Base-by-base conservation (phyloP, 2,888 invertebrate species). In the Catocala nupta region DNA sequence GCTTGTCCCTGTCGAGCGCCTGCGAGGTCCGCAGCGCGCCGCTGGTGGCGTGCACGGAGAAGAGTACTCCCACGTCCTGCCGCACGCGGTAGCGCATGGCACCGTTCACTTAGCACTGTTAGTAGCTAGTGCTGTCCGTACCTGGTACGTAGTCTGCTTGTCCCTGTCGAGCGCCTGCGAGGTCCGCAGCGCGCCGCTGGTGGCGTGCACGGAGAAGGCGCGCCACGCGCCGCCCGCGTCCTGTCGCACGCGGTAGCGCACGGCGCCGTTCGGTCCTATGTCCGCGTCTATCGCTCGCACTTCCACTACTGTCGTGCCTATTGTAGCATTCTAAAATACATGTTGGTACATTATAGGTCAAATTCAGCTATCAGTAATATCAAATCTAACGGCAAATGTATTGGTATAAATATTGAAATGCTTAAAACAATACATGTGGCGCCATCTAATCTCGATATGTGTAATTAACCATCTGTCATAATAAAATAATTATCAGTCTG, bases 231-330 rank as follows among this genome's bases (percentile, higher is more conserved):
- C 97, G 66, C 96, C 95, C 12, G 97, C 95, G 91, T 98, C 98
- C n/a, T 96, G 96, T 76, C 97, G 96, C 53, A 98, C 90, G 8
- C 97, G 95, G 91, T 98, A 99, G 16, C 97, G 95, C 7, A 99
- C 97, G n/a, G 97, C 96, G 0, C 98, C 98, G 90, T 99, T 99
- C 11, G 96, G 95, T 0, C 99, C 99, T 53, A 97, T 96, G 85
- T 99, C 99, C 55, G 97, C 97, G 90, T 99, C 99, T 54, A 96
- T 95, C 0, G 99, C 99, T 56, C 96, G 95, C 2, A 98, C 97
- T 86, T 97, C 96, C 16, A 97, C 95, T 12, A 98, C 96, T 55
- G 96, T 93, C 8, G 97, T 96, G 5, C 98, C 98, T 55, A 98
- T 95, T 9, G 98, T 98, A 16, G 97, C 96, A 87, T 98, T 98